Conservation (phyloP, 2,797 vertebrate species). For the Eulemur rubriventer region DNA sequence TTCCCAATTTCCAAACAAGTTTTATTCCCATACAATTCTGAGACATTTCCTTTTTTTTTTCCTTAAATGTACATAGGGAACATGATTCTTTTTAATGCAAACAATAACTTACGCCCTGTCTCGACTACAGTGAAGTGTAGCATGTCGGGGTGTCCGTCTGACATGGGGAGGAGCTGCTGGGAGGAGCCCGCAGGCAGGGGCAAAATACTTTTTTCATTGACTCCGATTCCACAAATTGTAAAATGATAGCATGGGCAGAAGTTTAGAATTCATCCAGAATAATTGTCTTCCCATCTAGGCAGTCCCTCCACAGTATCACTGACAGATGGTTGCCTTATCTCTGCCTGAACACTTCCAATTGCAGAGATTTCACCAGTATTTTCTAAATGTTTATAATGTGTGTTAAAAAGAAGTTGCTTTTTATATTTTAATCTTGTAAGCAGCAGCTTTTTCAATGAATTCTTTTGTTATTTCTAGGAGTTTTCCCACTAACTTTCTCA, state of each 20-base stretch:
- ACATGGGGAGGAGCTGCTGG: too few relatives aligned
- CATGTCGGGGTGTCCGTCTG: neutral
- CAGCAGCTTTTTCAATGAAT: neutral
- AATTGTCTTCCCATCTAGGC: neutral
- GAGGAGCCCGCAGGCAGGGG: neutral
- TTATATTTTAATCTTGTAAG: neutral
- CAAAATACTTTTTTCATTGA: neutral
- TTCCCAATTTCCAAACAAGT: too few relatives aligned
- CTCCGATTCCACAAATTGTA: neutral
- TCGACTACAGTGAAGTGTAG: slow-evolving; percentile 48
- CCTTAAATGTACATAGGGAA: slow-evolving; percentile 74
- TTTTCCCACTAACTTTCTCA: neutral
- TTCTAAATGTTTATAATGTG: neutral
- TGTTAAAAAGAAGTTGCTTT: neutral
- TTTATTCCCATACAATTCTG: too few relatives aligned
- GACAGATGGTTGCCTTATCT: neutral
- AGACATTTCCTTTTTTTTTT: slow-evolving; percentile 35
- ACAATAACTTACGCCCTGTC: slow-evolving; percentile 81
- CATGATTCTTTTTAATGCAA: slow-evolving; percentile 63
- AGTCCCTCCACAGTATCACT: neutral
- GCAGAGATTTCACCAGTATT: neutral
- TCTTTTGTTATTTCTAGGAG: neutral
- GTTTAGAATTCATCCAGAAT: neutral
- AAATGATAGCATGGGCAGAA: neutral
- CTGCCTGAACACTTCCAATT: neutral